phyloP scores from a whole-genome alignment of 2,888 invertebrate genomes.

The Torymus auratus region DNA sequence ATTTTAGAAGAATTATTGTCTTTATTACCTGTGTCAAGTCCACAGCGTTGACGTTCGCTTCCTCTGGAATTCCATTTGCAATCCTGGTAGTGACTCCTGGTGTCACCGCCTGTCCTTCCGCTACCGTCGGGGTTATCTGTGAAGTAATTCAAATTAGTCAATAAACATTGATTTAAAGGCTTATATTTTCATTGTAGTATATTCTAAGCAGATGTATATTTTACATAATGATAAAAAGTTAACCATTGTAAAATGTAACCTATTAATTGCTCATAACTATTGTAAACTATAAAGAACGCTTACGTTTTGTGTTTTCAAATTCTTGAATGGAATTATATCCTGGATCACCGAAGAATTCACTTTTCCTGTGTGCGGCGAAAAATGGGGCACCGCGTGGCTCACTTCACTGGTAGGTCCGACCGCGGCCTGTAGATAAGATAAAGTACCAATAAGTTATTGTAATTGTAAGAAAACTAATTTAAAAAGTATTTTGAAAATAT shows the following conservation, averaged over 20 bases:
- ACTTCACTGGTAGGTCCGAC: background rate
- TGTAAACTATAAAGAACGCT: background rate
- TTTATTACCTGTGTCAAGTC: constrained; percentile 24
- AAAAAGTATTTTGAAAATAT: too few relatives aligned
- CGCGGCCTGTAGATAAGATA: background rate
- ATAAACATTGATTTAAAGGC: background rate
- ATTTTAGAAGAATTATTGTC: too few relatives aligned
- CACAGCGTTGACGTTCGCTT: background rate
- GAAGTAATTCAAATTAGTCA: constrained; percentile 3
- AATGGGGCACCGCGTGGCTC: background rate
- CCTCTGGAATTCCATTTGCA: background rate
- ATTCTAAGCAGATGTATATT: too few relatives aligned
- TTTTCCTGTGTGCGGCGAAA: background rate
- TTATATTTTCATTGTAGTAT: too few relatives aligned
- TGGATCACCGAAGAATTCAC: background rate
- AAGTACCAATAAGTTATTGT: too few relatives aligned
- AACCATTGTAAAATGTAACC: background rate
- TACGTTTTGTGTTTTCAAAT: constrained; percentile 31
- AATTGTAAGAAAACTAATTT: too few relatives aligned
- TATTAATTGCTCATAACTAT: too few relatives aligned
- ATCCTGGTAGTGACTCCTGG: background rate
- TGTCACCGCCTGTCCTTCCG: background rate
- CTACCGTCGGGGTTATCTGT: background rate
- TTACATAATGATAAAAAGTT: too few relatives aligned
- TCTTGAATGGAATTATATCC: constrained; percentile 24